These are phyloP conservation scores for Meloidogyne exigua DNA, from an alignment of 1,140 invertebrate genomes.

Conservation along the genomic window DNA sequence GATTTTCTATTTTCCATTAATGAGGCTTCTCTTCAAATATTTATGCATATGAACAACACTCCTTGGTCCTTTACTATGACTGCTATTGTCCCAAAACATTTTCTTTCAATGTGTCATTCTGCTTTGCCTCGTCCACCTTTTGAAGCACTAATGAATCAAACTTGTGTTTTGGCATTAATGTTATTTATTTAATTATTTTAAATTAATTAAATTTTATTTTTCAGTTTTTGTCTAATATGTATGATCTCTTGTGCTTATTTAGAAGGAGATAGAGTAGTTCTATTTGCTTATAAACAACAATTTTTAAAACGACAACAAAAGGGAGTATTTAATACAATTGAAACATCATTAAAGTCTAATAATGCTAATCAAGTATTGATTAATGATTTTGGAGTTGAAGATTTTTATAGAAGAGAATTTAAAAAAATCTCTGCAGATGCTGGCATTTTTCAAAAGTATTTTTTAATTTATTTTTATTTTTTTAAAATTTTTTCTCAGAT, in stretches of 20 bases:
- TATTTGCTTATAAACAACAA: constrained; percentile 65
- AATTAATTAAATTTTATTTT: constrained; percentile 38
- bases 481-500: constrained; percentile 3
- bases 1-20: constrained; percentile 84
- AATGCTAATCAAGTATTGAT: background rate
- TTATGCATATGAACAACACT: constrained; percentile 67
- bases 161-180: constrained; percentile 66
- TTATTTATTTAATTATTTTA: constrained; percentile 35
- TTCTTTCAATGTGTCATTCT: constrained; percentile 74
- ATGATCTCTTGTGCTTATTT: constrained; percentile 74
- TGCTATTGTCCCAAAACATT: constrained; percentile 77
- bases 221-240: constrained; percentile 70
- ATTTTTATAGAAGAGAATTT: background rate
- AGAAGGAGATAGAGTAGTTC: constrained; percentile 74
- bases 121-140: constrained; percentile 76
- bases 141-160: constrained; percentile 76
- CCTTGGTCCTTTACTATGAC: constrained; percentile 76
- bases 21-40: constrained; percentile 69
- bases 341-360: background rate
- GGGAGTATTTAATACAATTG: constrained; percentile 21
- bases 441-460: background rate
- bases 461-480: background rate
- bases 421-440: background rate
- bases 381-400: constrained; percentile 6
- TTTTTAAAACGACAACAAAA: constrained; percentile 22